Conservation (phyloP, 2,888 invertebrate genomes). For the Chloroclystis v-ata region DNA sequence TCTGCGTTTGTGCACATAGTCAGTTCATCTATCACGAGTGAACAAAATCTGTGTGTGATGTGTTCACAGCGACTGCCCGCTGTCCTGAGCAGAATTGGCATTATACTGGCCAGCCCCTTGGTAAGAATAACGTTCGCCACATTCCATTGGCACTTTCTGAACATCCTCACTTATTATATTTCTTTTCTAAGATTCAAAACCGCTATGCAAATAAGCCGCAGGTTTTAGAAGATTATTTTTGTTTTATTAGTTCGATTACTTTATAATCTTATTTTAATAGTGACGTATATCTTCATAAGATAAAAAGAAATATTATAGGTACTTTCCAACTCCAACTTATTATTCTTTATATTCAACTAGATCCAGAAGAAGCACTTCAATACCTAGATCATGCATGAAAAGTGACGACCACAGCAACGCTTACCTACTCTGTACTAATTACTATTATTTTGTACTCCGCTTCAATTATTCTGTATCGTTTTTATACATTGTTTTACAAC, state of each 20-base stretch:
- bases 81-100: slow-evolving; percentile 97
- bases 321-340: background rate
- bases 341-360: slow-evolving; percentile 4
- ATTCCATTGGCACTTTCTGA: slow-evolving; percentile 69
- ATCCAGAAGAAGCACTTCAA: slow-evolving; percentile 1
- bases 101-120: slow-evolving; percentile 97
- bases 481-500: background rate
- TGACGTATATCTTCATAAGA: background rate
- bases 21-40: slow-evolving; percentile 74
- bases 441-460: background rate
- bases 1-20: slow-evolving; percentile 68
- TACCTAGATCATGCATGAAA: slow-evolving; percentile 9
- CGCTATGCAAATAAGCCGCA: background rate
- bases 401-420: background rate
- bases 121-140: slow-evolving; percentile 82
- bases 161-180: slow-evolving; percentile 40
- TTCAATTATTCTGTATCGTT: background rate
- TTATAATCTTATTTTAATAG: background rate
- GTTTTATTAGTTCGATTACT: background rate
- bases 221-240: background rate
- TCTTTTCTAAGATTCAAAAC: slow-evolving; percentile 27
- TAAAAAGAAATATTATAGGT: slow-evolving; percentile 23
- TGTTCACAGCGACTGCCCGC: slow-evolving; percentile 95
- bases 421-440: background rate
- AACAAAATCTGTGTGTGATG: slow-evolving; percentile 80